Conservation (phyloP, 2,113 vertebrate species). For the Atrichornis clamosus region DNA sequence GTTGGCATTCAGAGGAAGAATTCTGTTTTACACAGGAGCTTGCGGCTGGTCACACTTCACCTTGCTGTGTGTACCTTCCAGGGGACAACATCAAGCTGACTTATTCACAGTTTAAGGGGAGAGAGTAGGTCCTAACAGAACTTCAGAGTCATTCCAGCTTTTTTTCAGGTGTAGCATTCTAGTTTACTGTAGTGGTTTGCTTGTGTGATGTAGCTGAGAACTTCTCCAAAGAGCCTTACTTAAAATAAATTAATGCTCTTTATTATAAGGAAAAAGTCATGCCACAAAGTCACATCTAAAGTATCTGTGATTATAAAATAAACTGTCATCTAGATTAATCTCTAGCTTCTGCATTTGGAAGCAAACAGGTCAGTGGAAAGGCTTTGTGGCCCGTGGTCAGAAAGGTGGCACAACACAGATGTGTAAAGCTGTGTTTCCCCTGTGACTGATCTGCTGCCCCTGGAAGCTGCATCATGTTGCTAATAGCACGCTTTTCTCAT, state of each 20-base stretch:
- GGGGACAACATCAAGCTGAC: constrained; percentile 21
- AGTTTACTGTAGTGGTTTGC: neutral
- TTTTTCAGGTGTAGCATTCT: neutral
- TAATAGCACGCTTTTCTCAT: constrained; percentile 77
- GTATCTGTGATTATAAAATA: constrained; percentile 21
- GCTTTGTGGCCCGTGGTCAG: neutral
- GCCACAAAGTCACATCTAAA: neutral
- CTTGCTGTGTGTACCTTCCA: constrained; percentile 69
- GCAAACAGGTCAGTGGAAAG: neutral
- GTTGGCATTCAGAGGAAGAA: neutral
- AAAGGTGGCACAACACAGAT: neutral
- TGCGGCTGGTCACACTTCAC: constrained; percentile 32
- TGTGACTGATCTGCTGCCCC: constrained; percentile 33
- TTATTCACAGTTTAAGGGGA: neutral
- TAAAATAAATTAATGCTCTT: neutral
- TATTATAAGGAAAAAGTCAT: neutral
- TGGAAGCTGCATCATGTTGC: constrained; percentile 75
- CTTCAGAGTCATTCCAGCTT: neutral
- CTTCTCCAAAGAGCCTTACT: neutral
- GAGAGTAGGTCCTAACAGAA: neutral
- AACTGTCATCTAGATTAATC: neutral
- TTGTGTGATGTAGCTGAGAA: neutral
- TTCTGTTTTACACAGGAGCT: constrained; percentile 28
- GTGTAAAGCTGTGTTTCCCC: neutral
- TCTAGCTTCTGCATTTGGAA: constrained; percentile 30